A percentile compares a stretch with the other conserved stretches of the same genome.
Evolutionary conservation across 2,888 invertebrate genomes (phyloP).

Genomic region (Perdita meconis): DNA sequence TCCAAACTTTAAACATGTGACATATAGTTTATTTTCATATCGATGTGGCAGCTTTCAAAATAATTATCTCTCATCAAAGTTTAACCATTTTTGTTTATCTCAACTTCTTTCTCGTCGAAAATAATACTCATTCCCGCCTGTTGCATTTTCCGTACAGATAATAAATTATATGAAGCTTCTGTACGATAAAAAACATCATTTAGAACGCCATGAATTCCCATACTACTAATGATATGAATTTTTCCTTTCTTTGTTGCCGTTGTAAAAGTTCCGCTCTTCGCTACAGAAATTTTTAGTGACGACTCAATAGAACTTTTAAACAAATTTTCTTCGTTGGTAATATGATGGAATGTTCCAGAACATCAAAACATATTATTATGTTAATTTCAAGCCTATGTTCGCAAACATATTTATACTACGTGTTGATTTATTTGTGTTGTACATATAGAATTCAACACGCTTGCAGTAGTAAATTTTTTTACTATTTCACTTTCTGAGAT

Average conservation of each 20-base stretch:
- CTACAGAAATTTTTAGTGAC: not conserved
- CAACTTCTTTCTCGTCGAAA: not conserved
- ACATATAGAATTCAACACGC: too few relatives aligned
- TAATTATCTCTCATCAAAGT: not conserved
- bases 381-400: too few relatives aligned
- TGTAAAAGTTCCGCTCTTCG: not conserved
- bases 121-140: not conserved
- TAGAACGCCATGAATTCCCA: not conserved
- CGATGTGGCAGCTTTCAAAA: too few relatives aligned
- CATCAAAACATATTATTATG: not conserved
- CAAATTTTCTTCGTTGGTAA: not conserved
- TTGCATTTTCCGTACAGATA: slow-evolving; percentile 13
- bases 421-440: too few relatives aligned
- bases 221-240: not conserved
- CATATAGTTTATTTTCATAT: too few relatives aligned
- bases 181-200: slow-evolving; percentile 1
- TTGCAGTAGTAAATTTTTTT: too few relatives aligned
- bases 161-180: not conserved
- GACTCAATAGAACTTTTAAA: not conserved
- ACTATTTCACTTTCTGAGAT: too few relatives aligned
- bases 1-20: too few relatives aligned
- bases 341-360: not conserved
- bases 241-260: not conserved
- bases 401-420: too few relatives aligned
- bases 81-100: not conserved